These are phyloP conservation scores for Dione vanillae DNA, from an alignment of 2,888 invertebrate genomes.

Conservation along the genomic window DNA sequence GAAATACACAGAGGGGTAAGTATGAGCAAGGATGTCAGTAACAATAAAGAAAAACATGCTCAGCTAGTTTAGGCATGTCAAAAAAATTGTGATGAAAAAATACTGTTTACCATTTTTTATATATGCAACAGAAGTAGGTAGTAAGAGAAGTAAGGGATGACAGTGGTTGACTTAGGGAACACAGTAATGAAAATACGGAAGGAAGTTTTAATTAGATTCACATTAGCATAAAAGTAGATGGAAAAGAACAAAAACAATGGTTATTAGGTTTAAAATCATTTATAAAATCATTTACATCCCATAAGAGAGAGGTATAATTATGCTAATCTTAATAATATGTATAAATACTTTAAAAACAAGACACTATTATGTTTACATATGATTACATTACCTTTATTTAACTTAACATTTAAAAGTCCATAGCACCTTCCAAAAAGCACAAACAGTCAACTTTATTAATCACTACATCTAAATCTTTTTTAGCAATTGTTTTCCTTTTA, in stretches of 20 bases:
- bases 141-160: too few species aligned
- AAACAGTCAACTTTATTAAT: conserved; percentile 91
- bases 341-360: neutral
- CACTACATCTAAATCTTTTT: conserved; percentile 91
- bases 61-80: too few species aligned
- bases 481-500: conserved; percentile 93
- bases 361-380: conserved; percentile 17
- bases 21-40: too few species aligned
- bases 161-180: too few species aligned
- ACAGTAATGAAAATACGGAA: too few species aligned
- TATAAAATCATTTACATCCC: neutral
- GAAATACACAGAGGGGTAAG: too few species aligned
- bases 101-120: too few species aligned
- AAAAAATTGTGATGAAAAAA: too few species aligned
- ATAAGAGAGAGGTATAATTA: neutral
- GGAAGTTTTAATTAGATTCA: too few species aligned
- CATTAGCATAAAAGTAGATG: too few species aligned
- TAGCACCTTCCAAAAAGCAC: conserved; percentile 93
- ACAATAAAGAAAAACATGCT: too few species aligned
- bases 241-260: neutral
- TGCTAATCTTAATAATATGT: neutral
- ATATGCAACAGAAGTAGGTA: too few species aligned
- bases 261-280: neutral
- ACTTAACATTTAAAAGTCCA: conserved; percentile 80
- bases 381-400: conserved; percentile 15